Evolutionary conservation across 1,140 invertebrate species (phyloP), one percentile per base, ranked within the genome.

Genomic region (Kradibia gibbosae): DNA sequence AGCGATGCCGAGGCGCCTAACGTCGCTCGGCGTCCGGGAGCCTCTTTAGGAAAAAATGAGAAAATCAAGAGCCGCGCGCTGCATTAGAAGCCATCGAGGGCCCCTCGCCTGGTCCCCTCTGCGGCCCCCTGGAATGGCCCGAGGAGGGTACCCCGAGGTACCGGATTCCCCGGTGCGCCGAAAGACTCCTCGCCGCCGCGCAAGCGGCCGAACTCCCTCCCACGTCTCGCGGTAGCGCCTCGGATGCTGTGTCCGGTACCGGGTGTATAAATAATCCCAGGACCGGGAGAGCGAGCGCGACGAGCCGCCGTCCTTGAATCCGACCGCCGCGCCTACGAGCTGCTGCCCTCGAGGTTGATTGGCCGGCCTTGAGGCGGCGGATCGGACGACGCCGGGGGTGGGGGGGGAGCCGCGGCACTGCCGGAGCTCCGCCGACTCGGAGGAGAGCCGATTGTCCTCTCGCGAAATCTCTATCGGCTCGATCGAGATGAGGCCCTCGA

Each of bases 281-380:
- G 25, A 77, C 34, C 74, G 39, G n/a, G 3, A 48, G 45, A 42
- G 39, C 50, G 34, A 53, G n/a, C n/a, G 48, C 25, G 45, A 28
- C 50, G 53, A 42, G 53, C 53, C 60, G 10, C 28, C 39, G 78
- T 57, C 78, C 78, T 79, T 79, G 78, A 79, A 72, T 79, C 57
- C 60, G 78, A 72, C 53, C 36, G 72, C 57, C 42, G 67, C 78
- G 36, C 39, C 72, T 34, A 83, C 62, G 67, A 36, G 73, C 76
- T 80, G 65, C 72, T 81, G 48, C 34, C 36, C 55, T 3, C 28
- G 73, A 86, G 84, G 87, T 88, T 87, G 86, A 88, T 87, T 85
- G 86, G 83, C 87, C 87, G 87, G 81, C 87, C 87, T 88, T 88
- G 87, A 87, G 83, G 42, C 75, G 82, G 53, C n/a, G n/a, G n/a